These are phyloP conservation scores for Drosophila eohydei DNA, from an alignment of 2,888 invertebrate species.

Conservation along the genomic window DNA sequence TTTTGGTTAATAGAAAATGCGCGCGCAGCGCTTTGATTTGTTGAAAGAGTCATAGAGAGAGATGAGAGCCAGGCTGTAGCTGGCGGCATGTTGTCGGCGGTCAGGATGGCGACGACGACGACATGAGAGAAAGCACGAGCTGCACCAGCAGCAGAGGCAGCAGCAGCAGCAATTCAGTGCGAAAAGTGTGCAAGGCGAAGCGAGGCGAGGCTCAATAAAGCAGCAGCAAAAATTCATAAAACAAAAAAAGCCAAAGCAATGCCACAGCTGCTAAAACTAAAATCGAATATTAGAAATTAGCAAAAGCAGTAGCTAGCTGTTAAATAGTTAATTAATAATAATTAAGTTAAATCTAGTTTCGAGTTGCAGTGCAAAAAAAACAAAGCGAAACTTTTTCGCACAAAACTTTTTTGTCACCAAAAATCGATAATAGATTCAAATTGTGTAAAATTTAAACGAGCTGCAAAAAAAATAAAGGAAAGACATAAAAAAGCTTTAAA, in stretches of 20 bases:
- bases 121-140: constrained; percentile 25
- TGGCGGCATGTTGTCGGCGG: constrained; percentile 75
- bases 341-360: constrained; percentile 11
- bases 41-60: constrained; percentile 31
- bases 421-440: constrained; percentile 8
- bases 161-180: constrained; percentile 42
- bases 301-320: constrained; percentile 24
- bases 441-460: constrained; percentile 6
- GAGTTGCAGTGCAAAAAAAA: constrained; percentile 25
- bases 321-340: constrained; percentile 17
- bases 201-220: constrained; percentile 32
- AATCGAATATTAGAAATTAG: constrained; percentile 1
- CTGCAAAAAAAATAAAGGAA: background rate
- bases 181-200: constrained; percentile 59
- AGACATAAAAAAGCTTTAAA: background rate
- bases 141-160: constrained; percentile 23
- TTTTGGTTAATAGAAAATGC: constrained; percentile 64
- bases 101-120: constrained; percentile 61
- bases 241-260: constrained; percentile 6
- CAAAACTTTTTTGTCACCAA: background rate
- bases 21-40: constrained; percentile 82
- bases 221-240: constrained; percentile 38
- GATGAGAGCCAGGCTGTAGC: constrained; percentile 13
- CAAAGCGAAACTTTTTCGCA: background rate
- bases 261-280: constrained; percentile 13